phyloP scores from a whole-genome alignment of 1,140 invertebrate genomes.

The Ceratoteleas bidentatus region DNA sequence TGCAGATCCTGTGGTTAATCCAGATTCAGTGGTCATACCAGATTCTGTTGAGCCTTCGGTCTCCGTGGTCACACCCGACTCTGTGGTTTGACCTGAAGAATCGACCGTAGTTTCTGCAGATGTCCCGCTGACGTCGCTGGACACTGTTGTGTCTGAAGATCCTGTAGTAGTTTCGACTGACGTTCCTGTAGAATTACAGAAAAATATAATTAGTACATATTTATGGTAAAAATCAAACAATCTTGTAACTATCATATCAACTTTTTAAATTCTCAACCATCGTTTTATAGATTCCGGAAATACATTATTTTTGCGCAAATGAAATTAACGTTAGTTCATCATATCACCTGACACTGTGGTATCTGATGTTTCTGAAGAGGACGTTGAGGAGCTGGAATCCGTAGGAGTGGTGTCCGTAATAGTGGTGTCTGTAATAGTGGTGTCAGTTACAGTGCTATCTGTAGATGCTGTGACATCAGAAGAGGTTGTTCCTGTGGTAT shows the following conservation, averaged over 20 bases:
- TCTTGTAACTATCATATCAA: not conserved
- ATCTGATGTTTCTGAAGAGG: conserved; percentile 20
- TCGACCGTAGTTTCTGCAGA: conserved; percentile 29
- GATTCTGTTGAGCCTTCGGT: conserved; percentile 42
- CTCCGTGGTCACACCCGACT: conserved; percentile 20
- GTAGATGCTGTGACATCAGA: conserved; percentile 49
- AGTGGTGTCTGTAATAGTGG: conserved; percentile 57
- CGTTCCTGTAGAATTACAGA: not conserved
- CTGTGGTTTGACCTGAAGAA: conserved; percentile 29
- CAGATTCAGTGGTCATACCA: conserved; percentile 51
- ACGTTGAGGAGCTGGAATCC: conserved; percentile 14
- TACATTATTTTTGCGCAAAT: no score
- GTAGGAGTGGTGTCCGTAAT: conserved; percentile 62
- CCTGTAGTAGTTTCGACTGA: conserved; percentile 29
- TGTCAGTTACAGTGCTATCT: conserved; percentile 67
- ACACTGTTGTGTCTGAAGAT: conserved; percentile 8
- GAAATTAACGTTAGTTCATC: no score
- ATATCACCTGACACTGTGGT: conserved; percentile 25
- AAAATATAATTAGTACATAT: not conserved
- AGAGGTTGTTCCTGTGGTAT: not conserved
- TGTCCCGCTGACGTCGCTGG: conserved; percentile 12
- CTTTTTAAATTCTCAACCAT: not conserved
- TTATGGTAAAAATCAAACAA: not conserved
- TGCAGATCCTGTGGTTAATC: conserved; percentile 61
- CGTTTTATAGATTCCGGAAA: no score